phyloP scores from a whole-genome alignment of 2,797 vertebrate species.

The Anableps anableps region DNA sequence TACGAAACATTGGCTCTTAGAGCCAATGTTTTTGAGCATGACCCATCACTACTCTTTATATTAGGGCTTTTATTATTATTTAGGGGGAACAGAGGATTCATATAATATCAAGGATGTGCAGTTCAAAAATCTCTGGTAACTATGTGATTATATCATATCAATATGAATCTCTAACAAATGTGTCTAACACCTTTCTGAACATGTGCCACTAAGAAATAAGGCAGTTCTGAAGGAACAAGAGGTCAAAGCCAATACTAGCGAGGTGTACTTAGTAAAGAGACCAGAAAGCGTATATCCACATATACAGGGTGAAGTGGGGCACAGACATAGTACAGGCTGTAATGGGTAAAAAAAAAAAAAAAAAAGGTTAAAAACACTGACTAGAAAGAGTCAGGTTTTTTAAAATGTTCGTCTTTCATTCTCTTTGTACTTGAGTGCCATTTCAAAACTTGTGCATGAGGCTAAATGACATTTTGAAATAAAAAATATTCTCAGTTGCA shows the following conservation, averaged over 20 bases:
- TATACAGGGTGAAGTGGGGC: conserved; percentile 28
- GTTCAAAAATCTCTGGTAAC: neutral
- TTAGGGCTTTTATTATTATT: no score
- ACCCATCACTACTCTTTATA: no score
- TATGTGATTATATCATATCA: neutral
- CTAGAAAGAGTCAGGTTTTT: conserved; percentile 57
- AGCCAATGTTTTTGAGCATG: no score
- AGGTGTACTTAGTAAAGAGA: neutral
- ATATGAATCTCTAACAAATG: neutral
- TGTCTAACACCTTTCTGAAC: neutral
- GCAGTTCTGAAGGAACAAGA: neutral
- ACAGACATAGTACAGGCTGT: conserved; percentile 35
- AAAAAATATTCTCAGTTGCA: conserved; percentile 64
- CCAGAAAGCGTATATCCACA: neutral
- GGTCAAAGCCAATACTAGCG: neutral
- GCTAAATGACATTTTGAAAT: conserved; percentile 64
- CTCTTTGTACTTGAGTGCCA: conserved; percentile 17
- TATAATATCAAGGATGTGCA: neutral
- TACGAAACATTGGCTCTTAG: no score
- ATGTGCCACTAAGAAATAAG: neutral
- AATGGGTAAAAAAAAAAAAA: conserved; percentile 11
- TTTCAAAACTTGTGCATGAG: conserved; percentile 36
- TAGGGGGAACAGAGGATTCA: no score
- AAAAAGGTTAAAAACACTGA: conserved; percentile 57
- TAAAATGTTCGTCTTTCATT: conserved; percentile 30